phyloP scores from a whole-genome alignment of 1,140 invertebrate species.

The Camponotus floridanus region DNA sequence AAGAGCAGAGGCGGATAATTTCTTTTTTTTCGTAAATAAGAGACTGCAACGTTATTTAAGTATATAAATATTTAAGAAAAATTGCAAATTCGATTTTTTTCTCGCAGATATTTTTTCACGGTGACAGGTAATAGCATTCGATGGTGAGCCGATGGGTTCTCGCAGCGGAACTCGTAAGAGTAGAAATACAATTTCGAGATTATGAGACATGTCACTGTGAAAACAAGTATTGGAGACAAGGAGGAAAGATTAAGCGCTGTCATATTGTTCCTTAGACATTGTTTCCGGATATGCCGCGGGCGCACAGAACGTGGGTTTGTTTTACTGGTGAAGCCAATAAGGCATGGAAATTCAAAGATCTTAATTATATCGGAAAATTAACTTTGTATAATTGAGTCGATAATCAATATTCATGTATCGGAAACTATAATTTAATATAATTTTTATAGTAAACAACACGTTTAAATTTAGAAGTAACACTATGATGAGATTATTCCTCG shows the following conservation, averaged over 20 bases:
- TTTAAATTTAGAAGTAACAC: background rate
- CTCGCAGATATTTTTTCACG: background rate
- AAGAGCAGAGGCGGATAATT: background rate
- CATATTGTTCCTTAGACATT: constrained; percentile 43
- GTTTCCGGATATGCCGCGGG: constrained; percentile 25
- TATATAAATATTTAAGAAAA: constrained; percentile 22
- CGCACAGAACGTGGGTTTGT: constrained; percentile 63
- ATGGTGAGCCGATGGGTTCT: constrained; percentile 17
- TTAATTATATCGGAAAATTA: constrained; percentile 69
- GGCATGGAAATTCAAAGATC: constrained; percentile 53
- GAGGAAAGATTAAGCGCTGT: constrained; percentile 59
- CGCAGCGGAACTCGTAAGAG: background rate
- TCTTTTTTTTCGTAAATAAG: background rate
- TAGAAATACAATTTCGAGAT: constrained; percentile 48
- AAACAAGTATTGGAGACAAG: constrained; percentile 56
- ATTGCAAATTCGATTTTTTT: constrained; percentile 12
- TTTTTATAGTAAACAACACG: background rate
- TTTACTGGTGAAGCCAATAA: constrained; percentile 47
- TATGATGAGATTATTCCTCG: constrained; percentile 1
- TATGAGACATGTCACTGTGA: background rate
- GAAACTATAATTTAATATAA: background rate
- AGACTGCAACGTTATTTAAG: background rate
- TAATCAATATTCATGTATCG: background rate
- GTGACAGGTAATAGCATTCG: constrained; percentile 15
- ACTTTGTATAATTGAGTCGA: constrained; percentile 49